Evolutionary conservation across 2,797 vertebrate species (phyloP), one percentile per base, ranked within the genome.

Genomic region (Brotula barbata): DNA sequence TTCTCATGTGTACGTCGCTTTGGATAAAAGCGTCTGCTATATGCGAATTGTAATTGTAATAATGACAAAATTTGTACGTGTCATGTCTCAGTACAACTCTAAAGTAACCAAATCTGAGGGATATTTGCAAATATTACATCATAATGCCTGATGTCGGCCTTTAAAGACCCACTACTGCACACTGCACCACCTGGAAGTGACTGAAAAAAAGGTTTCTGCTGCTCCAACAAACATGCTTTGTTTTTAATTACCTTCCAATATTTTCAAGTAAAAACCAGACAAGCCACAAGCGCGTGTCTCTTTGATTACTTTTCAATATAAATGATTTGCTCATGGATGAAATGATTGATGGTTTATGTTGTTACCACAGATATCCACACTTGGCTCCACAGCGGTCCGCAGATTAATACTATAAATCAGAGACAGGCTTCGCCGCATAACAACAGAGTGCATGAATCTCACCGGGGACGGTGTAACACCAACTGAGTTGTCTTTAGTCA

Each of bases 331-430:
- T 68, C 65, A 62, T 50, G 10, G 69, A 78, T 73, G 33, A 37
- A 51, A 63, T 83, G 84, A 87, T 85, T 71, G 71, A 86, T 85
- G 62, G 68, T 19, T 71, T 47, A 45, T 67, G 33, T 69, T 54
- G 45, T 71, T 39, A 57, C 56, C 34, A 7, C 67, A 78, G 42
- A 73, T 57, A 67, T 64, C 59, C 66, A 49, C 48, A 46, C 73
- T 73, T 84, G 75, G 85, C 79, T 82, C 55, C 22, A 12, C 31
- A 8, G 45, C 11, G 8, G 72, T n/a, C 51, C 17, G 11, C 64
- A 84, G 76, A 87, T 86, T 73, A 81, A 82, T 61, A 40, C 58
- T 48, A 81, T 88, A 78, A 87, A 88, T 88, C 84, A 85, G 22
- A 43, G 5, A 49, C 34, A 47, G 65, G 45, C 52, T 55, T 6